These are phyloP conservation scores for Nomada fabriciana DNA, from an alignment of 2,888 invertebrate species.

Conservation along the genomic window DNA sequence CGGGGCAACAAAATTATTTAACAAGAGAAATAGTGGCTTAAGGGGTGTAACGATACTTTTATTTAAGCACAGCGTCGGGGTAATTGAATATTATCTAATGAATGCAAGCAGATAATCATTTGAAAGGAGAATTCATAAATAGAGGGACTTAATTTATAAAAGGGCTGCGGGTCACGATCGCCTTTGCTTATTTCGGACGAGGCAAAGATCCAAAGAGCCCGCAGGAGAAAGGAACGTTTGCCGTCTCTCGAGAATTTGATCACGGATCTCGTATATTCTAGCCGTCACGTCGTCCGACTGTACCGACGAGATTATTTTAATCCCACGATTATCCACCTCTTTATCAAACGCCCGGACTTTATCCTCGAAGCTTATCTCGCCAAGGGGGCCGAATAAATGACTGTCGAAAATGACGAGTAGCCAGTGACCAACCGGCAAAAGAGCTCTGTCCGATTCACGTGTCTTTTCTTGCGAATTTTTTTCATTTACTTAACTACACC, in stretches of 20 bases:
- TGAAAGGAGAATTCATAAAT: not conserved
- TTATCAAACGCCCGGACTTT: conserved; percentile 56
- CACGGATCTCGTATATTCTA: conserved; percentile 42
- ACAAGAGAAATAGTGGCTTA: no score
- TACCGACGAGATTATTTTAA: conserved; percentile 73
- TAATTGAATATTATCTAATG: no score
- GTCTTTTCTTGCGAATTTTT: no score
- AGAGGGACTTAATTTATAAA: not conserved
- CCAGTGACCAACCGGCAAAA: conserved; percentile 19
- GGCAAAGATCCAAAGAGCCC: not conserved
- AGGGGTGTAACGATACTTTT: no score
- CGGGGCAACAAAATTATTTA: no score
- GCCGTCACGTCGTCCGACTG: conserved; percentile 53
- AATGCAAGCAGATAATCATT: not conserved
- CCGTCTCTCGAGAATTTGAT: conserved; percentile 12
- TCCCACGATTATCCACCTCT: conserved; percentile 69
- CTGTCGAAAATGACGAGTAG: conserved; percentile 41
- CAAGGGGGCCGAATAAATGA: conserved; percentile 50
- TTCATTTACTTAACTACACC: no score
- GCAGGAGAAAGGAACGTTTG: not conserved
- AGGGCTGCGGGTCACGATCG: not conserved
- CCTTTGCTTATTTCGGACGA: not conserved
- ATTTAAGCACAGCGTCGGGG: no score
- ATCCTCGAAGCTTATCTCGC: conserved; percentile 42
- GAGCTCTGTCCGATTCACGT: no score